Base-by-base conservation (phyloP, 23 tunicate genomes). In the Halocynthia roretzi region DNA sequence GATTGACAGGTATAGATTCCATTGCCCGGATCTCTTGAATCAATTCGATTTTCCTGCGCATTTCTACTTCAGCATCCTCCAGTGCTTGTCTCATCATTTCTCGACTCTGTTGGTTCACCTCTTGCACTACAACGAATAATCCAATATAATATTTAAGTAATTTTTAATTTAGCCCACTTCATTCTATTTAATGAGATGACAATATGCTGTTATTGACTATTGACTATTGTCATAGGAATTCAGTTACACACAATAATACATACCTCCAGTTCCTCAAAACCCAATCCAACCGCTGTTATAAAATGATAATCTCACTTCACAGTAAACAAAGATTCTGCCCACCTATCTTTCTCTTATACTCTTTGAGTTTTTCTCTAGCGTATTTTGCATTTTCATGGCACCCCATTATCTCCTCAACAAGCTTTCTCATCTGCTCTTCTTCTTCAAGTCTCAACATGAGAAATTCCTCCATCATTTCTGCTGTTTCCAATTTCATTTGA, bases 381-480 rank as follows among this genome's bases (percentile, higher is more conserved):
- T 75, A 81, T 54, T 84, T 83, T 6, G 96, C 73, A 68, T 89
- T 80, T 51, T 80, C 71, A 50, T 84, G 88, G 20, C 96, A 85
- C 14, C 76, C 82, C 51, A 75, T 80, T 51, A 89, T 89, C 50
- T 89, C 82, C 71, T 83, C 88, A 51, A 89, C 96, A 49, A 89
- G 63, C 8, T 8, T 62, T 80, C 88, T 67, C 96, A 89, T 89
- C 61, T 89, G 96, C 67, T 80, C 86, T 68, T 89, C 96, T 71
- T 89, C 96, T 53, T 83, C 96, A 54, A 89, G 70, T 49, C 96
- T 73, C 77, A 89, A 50, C 7, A 77, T 75, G 51, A 89, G 82
- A 61, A 85, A 89, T 58, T 89, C 87, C 60, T 89, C 82, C 96
- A 89, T 89, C 96, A 84, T 89, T 80, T 89, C 76, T 50, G 96